phyloP scores from a whole-genome alignment of 2,888 invertebrate species.

The Andrena camellia region DNA sequence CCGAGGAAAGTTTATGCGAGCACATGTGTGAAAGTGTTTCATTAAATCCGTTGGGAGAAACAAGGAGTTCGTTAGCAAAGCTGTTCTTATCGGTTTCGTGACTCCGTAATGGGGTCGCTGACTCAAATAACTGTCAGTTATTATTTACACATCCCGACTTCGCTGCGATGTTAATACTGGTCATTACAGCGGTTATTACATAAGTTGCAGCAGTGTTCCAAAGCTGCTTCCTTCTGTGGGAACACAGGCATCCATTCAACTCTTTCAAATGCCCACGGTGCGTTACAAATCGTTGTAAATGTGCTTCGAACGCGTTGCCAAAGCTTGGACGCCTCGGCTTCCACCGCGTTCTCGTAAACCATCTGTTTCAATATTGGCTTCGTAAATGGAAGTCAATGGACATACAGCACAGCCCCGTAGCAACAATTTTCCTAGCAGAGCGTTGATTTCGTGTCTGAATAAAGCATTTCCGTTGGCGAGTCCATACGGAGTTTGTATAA shows the following conservation, averaged over 20 bases:
- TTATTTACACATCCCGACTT: conserved; percentile 1
- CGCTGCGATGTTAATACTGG: not conserved
- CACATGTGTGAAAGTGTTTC: not conserved
- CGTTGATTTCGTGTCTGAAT: no score
- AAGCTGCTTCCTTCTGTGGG: not conserved
- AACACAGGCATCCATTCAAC: not conserved
- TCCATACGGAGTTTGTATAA: no score
- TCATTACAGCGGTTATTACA: not conserved
- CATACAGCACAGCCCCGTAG: no score
- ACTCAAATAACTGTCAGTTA: not conserved
- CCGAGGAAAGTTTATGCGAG: not conserved
- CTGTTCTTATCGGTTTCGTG: not conserved
- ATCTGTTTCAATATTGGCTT: not conserved
- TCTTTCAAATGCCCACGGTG: not conserved
- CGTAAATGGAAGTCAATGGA: no score
- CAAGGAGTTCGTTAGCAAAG: no score
- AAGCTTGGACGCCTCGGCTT: not conserved
- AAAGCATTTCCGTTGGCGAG: no score
- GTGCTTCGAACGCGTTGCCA: not conserved
- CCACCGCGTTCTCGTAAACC: not conserved
- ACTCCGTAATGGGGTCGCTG: not conserved
- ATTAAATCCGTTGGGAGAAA: no score
- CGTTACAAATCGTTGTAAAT: not conserved
- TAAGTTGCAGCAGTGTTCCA: not conserved
- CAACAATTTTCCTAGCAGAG: no score